phyloP scores from a whole-genome alignment of 2,797 vertebrate species.

The Chelon auratus region DNA sequence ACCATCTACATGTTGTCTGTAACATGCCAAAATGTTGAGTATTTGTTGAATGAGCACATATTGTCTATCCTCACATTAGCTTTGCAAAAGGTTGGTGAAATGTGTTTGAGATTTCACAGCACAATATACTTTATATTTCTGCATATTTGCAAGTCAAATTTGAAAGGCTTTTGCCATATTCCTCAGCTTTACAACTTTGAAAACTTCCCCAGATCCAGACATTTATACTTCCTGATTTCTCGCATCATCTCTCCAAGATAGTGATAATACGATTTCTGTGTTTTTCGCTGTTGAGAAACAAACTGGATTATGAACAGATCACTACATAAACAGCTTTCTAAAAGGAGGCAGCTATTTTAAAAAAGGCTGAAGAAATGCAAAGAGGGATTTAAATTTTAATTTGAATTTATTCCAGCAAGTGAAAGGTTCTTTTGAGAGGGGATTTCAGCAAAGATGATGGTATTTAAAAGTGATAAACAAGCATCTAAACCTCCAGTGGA shows the following conservation, averaged over 20 bases:
- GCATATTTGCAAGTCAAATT: constrained; percentile 86
- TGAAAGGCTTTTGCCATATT: constrained; percentile 79
- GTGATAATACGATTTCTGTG: constrained; percentile 92
- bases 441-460: constrained; percentile 91
- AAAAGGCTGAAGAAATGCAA: constrained; percentile 92
- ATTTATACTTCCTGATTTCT: constrained; percentile 88
- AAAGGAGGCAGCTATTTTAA: constrained; percentile 93
- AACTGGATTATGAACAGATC: constrained; percentile 93
- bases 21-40: constrained; percentile 43
- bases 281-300: constrained; percentile 92
- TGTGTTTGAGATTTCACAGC: constrained; percentile 62
- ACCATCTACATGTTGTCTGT: constrained; percentile 35
- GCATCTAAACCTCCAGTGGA: constrained; percentile 89
- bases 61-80: constrained; percentile 58
- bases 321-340: constrained; percentile 93
- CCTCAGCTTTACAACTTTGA: constrained; percentile 84
- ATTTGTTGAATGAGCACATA: constrained; percentile 54
- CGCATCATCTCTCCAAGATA: constrained; percentile 91
- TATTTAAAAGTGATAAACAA: constrained; percentile 94
- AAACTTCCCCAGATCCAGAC: constrained; percentile 87
- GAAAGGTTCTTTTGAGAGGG: constrained; percentile 93
- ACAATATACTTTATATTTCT: constrained; percentile 76
- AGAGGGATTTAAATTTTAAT: constrained; percentile 94
- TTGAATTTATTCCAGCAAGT: constrained; percentile 93
- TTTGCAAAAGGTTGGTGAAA: constrained; percentile 74